These are phyloP conservation scores for Hydriomena furcata DNA, from an alignment of 2,888 invertebrate species.

Conservation along the genomic window DNA sequence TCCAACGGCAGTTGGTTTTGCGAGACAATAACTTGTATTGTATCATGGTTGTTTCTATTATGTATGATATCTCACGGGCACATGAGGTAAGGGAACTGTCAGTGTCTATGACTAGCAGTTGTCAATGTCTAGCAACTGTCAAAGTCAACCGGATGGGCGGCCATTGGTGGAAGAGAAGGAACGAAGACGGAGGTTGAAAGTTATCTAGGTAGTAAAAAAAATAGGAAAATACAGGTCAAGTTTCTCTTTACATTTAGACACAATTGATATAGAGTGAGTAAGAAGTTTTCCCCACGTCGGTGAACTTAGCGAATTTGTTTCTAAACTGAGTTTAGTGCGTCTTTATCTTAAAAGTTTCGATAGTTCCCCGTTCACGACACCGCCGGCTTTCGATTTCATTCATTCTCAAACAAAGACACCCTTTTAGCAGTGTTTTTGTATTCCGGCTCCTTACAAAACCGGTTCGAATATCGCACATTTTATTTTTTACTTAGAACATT, in stretches of 20 bases:
- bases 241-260: constrained; percentile 29
- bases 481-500: neutral
- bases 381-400: constrained; percentile 37
- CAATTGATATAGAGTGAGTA: constrained; percentile 34
- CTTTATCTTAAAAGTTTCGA: constrained; percentile 40
- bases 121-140: no score
- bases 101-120: no score
- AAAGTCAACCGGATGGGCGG: no score
- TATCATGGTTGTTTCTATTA: no score
- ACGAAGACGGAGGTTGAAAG: no score
- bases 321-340: constrained; percentile 38
- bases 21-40: no score
- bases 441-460: neutral
- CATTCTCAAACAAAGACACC: constrained; percentile 28
- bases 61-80: no score
- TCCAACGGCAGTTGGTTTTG: no score
- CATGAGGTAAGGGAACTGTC: no score
- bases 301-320: constrained; percentile 35
- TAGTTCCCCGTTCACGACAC: constrained; percentile 36
- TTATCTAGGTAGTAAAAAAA: no score
- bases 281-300: constrained; percentile 25
- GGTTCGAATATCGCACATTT: constrained; percentile 10
- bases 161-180: no score
- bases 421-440: constrained; percentile 23
- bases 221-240: constrained; percentile 1